A percentile compares a stretch with the other conserved stretches of the same genome.
These are phyloP conservation scores for Ceratoteleas bidentatus DNA, from an alignment of 1,140 invertebrate genomes.

Conservation along the genomic window DNA sequence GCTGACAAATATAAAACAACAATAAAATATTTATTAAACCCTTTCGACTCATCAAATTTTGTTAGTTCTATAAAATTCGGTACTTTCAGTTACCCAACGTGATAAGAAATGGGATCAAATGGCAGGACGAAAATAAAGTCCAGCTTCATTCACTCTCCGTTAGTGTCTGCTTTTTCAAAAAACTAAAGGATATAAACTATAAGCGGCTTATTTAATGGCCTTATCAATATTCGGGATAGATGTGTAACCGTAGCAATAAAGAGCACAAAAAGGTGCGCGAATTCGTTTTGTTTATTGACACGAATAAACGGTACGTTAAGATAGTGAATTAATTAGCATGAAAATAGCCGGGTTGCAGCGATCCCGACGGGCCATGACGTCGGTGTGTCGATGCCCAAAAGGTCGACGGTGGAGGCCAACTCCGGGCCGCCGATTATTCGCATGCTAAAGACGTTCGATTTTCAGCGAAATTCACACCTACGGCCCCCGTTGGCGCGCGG, in stretches of 20 bases:
- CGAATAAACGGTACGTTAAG: conserved; percentile 39
- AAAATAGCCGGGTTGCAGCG: conserved; percentile 38
- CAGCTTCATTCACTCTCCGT: no score
- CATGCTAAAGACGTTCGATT: conserved; percentile 38
- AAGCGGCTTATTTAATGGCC: conserved; percentile 8
- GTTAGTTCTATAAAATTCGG: no score
- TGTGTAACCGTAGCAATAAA: conserved; percentile 26
- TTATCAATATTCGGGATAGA: conserved; percentile 26
- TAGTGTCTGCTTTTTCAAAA: no score
- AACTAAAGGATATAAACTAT: neutral
- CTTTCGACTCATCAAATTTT: no score
- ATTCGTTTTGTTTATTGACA: conserved; percentile 50
- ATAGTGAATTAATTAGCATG: conserved; percentile 56
- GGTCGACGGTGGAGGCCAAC: conserved; percentile 43
- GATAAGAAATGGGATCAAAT: no score
- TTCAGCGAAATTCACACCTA: conserved; percentile 46
- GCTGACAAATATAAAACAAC: no score
- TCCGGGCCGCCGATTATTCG: conserved; percentile 35
- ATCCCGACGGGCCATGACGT: conserved; percentile 47
- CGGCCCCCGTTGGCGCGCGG: neutral
- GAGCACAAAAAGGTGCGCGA: conserved; percentile 18
- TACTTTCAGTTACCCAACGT: no score
- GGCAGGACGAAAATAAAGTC: no score
- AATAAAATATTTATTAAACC: no score
- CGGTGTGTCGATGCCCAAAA: conserved; percentile 51